phyloP scores from a whole-genome alignment of 2,797 vertebrate genomes.

The Oryzias dopingdopingensis region DNA sequence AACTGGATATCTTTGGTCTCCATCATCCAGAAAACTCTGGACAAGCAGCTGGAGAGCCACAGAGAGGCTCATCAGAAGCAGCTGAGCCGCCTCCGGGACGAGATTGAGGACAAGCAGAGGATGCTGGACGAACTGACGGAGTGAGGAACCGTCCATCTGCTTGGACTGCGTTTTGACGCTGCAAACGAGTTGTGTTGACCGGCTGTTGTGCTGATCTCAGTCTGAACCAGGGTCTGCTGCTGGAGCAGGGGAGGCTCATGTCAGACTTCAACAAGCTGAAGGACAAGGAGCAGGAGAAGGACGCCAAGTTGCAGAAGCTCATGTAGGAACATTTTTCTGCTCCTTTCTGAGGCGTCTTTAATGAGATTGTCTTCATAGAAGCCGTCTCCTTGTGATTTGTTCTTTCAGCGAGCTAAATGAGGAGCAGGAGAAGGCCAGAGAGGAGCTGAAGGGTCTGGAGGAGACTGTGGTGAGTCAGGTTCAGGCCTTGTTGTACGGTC shows the following conservation, averaged over 20 bases:
- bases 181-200: too few relatives aligned
- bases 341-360: neutral
- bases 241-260: constrained; percentile 85
- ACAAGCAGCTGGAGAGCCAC: constrained; percentile 90
- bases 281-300: constrained; percentile 86
- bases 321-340: constrained; percentile 69
- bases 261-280: constrained; percentile 88
- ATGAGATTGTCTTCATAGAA: too few relatives aligned
- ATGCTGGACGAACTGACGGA: constrained; percentile 88
- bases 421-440: constrained; percentile 85
- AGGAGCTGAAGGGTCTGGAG: constrained; percentile 89
- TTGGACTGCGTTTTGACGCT: neutral
- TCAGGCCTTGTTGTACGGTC: too few relatives aligned
- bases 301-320: constrained; percentile 84
- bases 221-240: constrained; percentile 86
- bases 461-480: constrained; percentile 86
- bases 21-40: constrained; percentile 46
- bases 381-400: neutral
- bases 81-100: constrained; percentile 86
- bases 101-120: constrained; percentile 91
- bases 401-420: constrained; percentile 82
- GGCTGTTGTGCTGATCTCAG: constrained; percentile 53
- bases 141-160: constrained; percentile 64
- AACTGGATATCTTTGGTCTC: neutral
- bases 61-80: constrained; percentile 89